Evolutionary conservation across 2,113 vertebrate genomes (phyloP).

Genomic region (Tachycineta bicolor): DNA sequence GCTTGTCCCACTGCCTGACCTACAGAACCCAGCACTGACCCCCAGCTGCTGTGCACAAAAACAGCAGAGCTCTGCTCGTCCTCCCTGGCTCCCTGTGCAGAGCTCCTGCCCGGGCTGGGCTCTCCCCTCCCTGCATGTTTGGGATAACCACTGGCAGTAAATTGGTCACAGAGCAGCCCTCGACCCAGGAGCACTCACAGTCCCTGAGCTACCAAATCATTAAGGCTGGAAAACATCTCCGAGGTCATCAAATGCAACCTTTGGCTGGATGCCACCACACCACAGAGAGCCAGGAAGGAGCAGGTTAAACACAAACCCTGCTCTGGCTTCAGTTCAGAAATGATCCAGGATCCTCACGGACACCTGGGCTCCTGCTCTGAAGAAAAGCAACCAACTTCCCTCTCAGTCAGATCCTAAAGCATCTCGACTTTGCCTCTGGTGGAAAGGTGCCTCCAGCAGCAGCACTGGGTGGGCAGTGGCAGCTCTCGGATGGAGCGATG

Average conservation of each 20-base stretch:
- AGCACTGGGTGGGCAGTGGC: rapidly evolving
- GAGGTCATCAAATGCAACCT: not conserved
- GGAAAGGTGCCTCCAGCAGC: not conserved
- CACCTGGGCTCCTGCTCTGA: not conserved
- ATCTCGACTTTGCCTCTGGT: not conserved
- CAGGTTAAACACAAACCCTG: not conserved
- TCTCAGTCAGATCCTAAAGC: not conserved
- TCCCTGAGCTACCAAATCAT: not conserved
- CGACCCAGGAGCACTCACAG: not conserved
- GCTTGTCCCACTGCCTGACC: not conserved
- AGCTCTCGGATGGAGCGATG: not conserved
- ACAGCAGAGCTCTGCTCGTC: not conserved
- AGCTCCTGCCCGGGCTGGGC: not conserved
- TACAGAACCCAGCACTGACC: not conserved
- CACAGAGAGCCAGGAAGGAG: not conserved
- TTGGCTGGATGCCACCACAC: rapidly evolving
- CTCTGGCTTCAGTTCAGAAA: not conserved
- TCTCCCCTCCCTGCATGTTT: rapidly evolving
- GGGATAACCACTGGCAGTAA: not conserved
- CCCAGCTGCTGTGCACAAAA: not conserved
- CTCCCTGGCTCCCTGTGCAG: not conserved
- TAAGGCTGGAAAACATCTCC: not conserved
- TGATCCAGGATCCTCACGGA: rapidly evolving
- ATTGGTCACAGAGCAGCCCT: not conserved
- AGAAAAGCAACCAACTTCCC: not conserved